Evolutionary conservation across 2,113 vertebrate species (phyloP).

Genomic region (Equus quagga): DNA sequence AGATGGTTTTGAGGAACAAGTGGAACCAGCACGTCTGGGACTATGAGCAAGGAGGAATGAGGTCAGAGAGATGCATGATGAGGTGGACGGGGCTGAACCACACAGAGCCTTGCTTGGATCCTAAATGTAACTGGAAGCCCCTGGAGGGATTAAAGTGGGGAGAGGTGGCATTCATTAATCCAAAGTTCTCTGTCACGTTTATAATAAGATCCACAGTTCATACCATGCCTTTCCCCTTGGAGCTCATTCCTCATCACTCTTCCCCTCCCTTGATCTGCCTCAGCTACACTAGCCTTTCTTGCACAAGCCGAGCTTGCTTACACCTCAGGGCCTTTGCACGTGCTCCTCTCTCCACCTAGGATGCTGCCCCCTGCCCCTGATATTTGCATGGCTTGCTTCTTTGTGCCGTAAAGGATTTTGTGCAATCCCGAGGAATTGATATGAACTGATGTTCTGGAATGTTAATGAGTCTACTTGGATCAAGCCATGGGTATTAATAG

Average conservation of each 20-base stretch:
- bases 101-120: background rate
- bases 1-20: background rate
- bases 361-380: background rate
- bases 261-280: background rate
- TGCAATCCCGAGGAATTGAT: background rate
- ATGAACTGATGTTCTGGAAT: background rate
- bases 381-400: background rate
- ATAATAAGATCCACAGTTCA: no score
- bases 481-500: background rate
- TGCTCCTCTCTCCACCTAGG: background rate
- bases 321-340: background rate
- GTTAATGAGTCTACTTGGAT: background rate
- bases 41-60: background rate
- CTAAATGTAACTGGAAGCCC: background rate
- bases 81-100: fast-evolving
- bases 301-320: background rate
- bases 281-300: no score
- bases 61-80: background rate
- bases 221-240: background rate
- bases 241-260: background rate
- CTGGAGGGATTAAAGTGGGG: background rate
- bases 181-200: background rate
- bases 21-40: fast-evolving
- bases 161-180: background rate
- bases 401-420: background rate